Conservation (phyloP, 2,888 invertebrate species). For the Erpobdella octoculata region DNA sequence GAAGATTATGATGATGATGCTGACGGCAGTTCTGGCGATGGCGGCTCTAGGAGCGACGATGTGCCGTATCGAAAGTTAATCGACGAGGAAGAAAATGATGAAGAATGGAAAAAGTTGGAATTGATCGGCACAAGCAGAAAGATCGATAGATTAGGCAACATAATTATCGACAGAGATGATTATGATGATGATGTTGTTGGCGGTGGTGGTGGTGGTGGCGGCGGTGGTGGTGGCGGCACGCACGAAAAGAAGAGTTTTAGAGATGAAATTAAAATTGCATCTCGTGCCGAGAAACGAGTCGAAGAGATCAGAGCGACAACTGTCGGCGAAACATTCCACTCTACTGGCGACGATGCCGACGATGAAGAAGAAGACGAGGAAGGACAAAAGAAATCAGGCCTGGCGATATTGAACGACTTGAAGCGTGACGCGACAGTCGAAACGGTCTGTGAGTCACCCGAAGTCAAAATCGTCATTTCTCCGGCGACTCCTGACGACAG, state of each 20-base stretch:
- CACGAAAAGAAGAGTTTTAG: neutral
- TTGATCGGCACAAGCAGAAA: neutral
- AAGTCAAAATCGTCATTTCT: neutral
- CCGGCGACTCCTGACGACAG: neutral
- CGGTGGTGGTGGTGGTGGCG: neutral
- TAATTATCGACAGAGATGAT: neutral
- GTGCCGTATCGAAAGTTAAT: neutral
- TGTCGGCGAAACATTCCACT: no score
- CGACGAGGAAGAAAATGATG: neutral
- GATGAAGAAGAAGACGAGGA: no score
- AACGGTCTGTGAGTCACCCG: neutral
- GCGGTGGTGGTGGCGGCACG: neutral
- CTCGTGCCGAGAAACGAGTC: no score
- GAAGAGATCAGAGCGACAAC: no score
- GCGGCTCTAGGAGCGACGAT: neutral
- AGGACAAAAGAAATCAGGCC: no score
- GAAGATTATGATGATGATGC: neutral
- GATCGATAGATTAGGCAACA: neutral
- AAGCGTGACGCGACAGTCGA: neutral
- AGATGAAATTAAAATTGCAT: neutral
- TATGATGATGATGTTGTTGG: conserved; percentile 6
- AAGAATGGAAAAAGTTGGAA: neutral
- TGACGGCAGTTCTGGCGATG: neutral
- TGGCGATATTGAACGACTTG: neutral
- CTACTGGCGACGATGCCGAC: no score